Evolutionary conservation across 2,113 vertebrate species (phyloP), one percentile per base, ranked within the genome.

Genomic region (Macrotis lagotis): DNA sequence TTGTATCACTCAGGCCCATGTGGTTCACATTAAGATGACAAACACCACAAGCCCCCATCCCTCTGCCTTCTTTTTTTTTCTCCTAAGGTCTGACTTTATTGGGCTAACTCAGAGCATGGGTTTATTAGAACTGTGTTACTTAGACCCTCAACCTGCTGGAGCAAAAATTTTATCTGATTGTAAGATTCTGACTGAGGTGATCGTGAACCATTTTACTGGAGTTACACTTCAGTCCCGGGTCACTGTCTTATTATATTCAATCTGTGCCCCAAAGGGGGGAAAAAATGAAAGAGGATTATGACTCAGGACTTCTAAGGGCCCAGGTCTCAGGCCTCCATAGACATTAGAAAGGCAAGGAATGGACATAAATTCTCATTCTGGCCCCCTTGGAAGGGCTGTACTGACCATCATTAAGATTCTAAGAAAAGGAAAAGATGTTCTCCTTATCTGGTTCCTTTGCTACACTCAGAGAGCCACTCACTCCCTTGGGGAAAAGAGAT

Each of bases 121-220:
- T 98, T 98, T 98, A 96, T 96, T 94, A 97, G 94, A 93, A 96
- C 89, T 93, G 95, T 97, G 93, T 97, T 97, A 98, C 88, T 96
- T 98, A 98, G 98, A 96, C 98, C 97, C 97, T 98, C 98, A 98
- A 93, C 98, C 97, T 97, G 95, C 98, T 98, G 96, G 97, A 98
- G 97, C 94, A 97, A 97, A 96, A 97, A 97, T 93, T 98, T 95
- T 53, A 96, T 97, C 97, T 97, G 97, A 94, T 98, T 97, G 96
- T 93, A 96, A 93, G 97, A 98, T 98, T 98, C 96, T 96, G 95
- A 96, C 96, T 96, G 94, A 97, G 90, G 16, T 97, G 96, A 98
- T 97, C 96, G 97, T 97, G 97, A 96, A 96, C 97, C 97, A 97
- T 98, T 98, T 98, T 97, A 98, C 98, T 98, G 96, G 93, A 37